Conservation (phyloP, 2,888 invertebrate genomes). For the Nomada ruficornis region DNA sequence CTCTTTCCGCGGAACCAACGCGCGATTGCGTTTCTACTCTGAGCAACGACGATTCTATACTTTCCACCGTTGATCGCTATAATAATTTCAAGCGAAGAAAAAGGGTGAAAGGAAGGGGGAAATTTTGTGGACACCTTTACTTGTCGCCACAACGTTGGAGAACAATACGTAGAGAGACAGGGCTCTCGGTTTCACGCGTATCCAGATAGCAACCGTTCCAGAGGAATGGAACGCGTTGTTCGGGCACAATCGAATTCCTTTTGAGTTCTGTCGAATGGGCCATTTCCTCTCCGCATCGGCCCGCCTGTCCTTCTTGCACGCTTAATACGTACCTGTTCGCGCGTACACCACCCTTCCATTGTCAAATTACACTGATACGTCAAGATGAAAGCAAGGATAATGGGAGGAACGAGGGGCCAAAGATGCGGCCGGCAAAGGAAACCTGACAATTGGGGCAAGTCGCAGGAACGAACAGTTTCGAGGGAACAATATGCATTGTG, state of each 20-base stretch:
- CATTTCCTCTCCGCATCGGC: conserved; percentile 43
- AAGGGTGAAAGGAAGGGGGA: not conserved
- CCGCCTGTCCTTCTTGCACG: not conserved
- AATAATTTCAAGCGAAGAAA: not conserved
- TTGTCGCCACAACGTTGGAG: conserved; percentile 31
- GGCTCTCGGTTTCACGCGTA: conserved; percentile 56
- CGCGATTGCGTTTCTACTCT: conserved; percentile 13
- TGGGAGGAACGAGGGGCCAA: not conserved
- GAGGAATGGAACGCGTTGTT: conserved; percentile 61
- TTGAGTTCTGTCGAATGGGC: conserved; percentile 53
- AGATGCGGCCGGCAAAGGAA: not conserved
- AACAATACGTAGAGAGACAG: conserved; percentile 46
- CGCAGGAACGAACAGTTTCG: not conserved
- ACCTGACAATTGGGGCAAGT: not conserved
- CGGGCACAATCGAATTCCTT: conserved; percentile 66
- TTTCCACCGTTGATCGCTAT: not conserved
- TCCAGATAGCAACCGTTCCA: conserved; percentile 59
- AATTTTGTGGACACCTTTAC: conserved; percentile 11
- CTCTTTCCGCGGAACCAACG: not conserved
- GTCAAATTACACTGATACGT: conserved; percentile 45
- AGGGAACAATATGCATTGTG: not conserved
- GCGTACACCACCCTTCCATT: conserved; percentile 3
- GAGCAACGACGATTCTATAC: not conserved
- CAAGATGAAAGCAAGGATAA: conserved; percentile 30
- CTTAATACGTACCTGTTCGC: conserved; percentile 1